A percentile compares a stretch with the other conserved stretches of the same genome.
Conservation (phyloP, 2,888 invertebrate species). For the Lithophane socia region DNA sequence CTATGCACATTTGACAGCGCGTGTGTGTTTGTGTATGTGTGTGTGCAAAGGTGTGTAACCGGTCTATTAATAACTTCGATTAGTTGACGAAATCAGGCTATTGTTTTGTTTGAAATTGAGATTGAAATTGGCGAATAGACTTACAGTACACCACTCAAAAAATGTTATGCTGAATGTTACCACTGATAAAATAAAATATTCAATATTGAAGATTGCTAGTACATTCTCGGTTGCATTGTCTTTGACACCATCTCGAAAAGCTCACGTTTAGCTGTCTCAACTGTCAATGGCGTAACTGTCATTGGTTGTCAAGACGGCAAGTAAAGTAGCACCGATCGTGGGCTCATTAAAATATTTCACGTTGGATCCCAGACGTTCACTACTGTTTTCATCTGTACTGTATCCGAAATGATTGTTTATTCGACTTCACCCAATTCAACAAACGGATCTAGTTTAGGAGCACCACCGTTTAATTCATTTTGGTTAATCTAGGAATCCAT, state of each 20-base stretch:
- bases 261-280: slow-evolving; percentile 43
- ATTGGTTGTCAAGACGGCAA: slow-evolving; percentile 5
- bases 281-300: slow-evolving; percentile 26
- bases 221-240: background rate
- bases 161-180: background rate
- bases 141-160: background rate
- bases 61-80: slow-evolving; percentile 67
- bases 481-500: background rate
- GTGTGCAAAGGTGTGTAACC: slow-evolving; percentile 47
- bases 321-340: slow-evolving; percentile 27
- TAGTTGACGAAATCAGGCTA: slow-evolving; percentile 50
- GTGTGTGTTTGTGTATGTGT: slow-evolving; percentile 58
- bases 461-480: background rate
- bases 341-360: slow-evolving; percentile 23
- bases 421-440: background rate
- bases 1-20: slow-evolving; percentile 69
- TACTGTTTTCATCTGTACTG: slow-evolving; percentile 2
- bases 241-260: slow-evolving; percentile 16
- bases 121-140: slow-evolving; percentile 9
- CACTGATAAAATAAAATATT: background rate
- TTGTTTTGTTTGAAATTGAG: slow-evolving; percentile 37
- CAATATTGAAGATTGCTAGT: background rate
- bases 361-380: slow-evolving; percentile 6
- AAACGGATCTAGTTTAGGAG: background rate
- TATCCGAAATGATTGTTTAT: background rate